Evolutionary conservation across 2,888 invertebrate species (phyloP), one percentile per base, ranked within the genome.

Genomic region (Leptopilina myrica): DNA sequence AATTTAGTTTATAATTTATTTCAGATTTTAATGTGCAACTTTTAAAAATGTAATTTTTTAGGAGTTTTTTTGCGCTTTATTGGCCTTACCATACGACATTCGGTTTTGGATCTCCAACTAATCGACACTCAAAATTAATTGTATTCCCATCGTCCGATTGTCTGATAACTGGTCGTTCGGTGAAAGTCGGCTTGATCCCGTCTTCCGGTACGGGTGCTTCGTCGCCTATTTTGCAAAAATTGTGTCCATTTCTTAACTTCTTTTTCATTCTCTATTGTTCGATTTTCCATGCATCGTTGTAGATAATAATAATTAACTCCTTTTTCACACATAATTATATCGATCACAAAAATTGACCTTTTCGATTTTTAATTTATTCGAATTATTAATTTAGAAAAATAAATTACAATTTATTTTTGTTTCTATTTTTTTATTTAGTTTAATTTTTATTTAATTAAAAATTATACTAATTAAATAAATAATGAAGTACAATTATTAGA

Each of bases 41-140:
- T 59, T n/a, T 59, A 59, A 15, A 59, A 59, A 59, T 15, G 59
- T 5, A n/a, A 56, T 56, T 59, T 8, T 65, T 77, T 11, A 79
- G 78, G 26, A 78, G 67, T 76, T 40, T 20, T 59, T 49, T 78
- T 77, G 76, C 69, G 76, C 11, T 78, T 78, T 77, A 78, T 76
- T 75, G 65, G 12, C 59, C 62, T 95, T 95, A 98, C 99, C 99
- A 99, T 93, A 95, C 94, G 90, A 99, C 94, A 90, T 95, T 96
- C 90, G 99, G 98, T 93, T 97, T 97, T 86, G 99, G 99, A 93
- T 98, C 98, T 91, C 98, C 98, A 92, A 98, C 98, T 93, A 99
- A 96, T 94, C 98, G 95, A 94, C 98, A 99, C 94, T 98, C 98
- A 93, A 99, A 98, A 89, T 97, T 96, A 91, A 99, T 97, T 93